Percentiles rank a stretch among this genome's conserved stretches.
Conservation (phyloP, 2,113 vertebrate genomes). For the Pangasianodon hypophthalmus region DNA sequence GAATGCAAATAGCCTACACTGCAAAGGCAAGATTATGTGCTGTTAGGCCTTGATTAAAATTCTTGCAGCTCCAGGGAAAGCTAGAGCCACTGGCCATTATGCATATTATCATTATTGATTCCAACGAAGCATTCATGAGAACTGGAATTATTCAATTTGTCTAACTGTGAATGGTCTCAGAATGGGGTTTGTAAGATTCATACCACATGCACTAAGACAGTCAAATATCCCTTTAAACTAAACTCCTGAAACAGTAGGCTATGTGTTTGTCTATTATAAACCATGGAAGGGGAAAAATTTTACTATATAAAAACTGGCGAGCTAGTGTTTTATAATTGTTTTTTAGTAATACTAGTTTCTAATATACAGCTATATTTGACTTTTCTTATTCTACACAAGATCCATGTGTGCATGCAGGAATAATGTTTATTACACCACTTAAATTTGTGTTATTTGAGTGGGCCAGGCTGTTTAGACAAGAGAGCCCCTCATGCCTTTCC, state of each 20-base stretch:
- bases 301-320: neutral
- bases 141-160: conserved; percentile 2
- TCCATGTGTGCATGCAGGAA: neutral
- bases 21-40: neutral
- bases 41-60: neutral
- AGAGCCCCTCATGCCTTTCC: neutral
- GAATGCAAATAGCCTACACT: conserved; percentile 23
- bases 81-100: neutral
- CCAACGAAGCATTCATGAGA: conserved; percentile 1
- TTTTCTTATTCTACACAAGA: neutral
- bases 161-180: neutral
- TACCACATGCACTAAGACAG: neutral
- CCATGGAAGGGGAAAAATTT: neutral
- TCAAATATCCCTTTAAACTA: neutral
- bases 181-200: neutral
- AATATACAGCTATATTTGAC: too few relatives aligned
- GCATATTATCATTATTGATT: conserved; percentile 34
- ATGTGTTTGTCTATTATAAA: neutral
- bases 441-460: neutral
- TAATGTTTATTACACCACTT: neutral
- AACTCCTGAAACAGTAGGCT: neutral
- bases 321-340: neutral
- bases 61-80: conserved; percentile 10
- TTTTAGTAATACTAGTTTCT: neutral
- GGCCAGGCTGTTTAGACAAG: neutral